Conservation (phyloP, 2,113 vertebrate genomes). For the Aptenodytes patagonicus region DNA sequence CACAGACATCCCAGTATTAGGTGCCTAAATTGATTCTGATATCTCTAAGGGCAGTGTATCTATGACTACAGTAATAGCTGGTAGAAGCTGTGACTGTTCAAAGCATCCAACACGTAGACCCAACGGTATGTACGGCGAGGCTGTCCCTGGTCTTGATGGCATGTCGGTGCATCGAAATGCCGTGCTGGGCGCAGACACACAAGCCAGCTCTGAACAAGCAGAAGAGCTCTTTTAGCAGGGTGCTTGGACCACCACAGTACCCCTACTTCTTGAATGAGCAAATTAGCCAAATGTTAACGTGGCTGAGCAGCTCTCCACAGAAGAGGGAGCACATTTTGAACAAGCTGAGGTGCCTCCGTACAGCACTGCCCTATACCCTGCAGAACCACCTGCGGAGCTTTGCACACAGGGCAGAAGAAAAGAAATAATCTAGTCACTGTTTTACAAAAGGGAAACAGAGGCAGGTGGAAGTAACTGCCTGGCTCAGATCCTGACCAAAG, state of each 20-base stretch:
- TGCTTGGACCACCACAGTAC: not conserved
- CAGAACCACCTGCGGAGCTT: not conserved
- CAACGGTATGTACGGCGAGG: fast-evolving
- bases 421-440: fast-evolving
- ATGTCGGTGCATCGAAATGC: fast-evolving
- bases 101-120: not conserved
- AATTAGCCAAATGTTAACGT: fast-evolving
- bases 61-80: not conserved
- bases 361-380: not conserved
- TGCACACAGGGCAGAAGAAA: fast-evolving
- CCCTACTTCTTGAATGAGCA: not conserved
- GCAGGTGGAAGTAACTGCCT: not conserved
- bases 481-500: not conserved
- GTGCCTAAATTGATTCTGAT: not conserved
- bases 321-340: fast-evolving
- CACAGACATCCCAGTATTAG: not conserved
- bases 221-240: not conserved
- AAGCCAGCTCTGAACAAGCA: not conserved
- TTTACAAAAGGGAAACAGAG: not conserved
- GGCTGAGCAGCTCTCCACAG: not conserved
- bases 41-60: not conserved
- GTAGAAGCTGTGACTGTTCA: not conserved
- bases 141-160: not conserved
- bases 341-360: not conserved
- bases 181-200: fast-evolving